Evolutionary conservation across 2,113 vertebrate genomes (phyloP).

Genomic region (Pampusana beccarii): DNA sequence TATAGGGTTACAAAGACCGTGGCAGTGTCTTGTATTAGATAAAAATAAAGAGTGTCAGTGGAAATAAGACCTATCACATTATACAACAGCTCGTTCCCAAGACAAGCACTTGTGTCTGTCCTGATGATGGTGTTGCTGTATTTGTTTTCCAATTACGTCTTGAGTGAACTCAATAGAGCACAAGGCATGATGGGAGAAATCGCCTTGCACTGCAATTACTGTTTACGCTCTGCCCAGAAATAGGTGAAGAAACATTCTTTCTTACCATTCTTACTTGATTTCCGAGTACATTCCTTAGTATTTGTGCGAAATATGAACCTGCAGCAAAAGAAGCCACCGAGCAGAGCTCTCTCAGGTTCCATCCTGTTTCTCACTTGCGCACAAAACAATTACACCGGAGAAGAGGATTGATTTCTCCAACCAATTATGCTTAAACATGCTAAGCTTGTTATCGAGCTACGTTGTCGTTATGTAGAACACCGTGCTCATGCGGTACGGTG

Average conservation of each 20-base stretch:
- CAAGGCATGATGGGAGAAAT: slow-evolving; percentile 64
- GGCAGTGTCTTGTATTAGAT: slow-evolving; percentile 41
- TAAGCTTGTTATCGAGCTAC: slow-evolving; percentile 21
- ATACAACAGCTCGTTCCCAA: slow-evolving; percentile 48
- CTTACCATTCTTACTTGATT: neutral
- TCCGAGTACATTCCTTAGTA: neutral
- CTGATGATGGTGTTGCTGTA: slow-evolving; percentile 67
- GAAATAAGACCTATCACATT: slow-evolving; percentile 70
- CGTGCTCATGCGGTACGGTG: neutral
- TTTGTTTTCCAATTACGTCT: slow-evolving; percentile 76
- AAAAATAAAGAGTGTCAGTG: slow-evolving; percentile 65
- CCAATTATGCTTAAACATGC: slow-evolving; percentile 49
- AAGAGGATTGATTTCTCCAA: slow-evolving; percentile 47
- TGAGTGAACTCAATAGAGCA: slow-evolving; percentile 71
- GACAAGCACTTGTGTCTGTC: slow-evolving; percentile 65
- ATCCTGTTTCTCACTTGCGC: neutral
- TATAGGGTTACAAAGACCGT: neutral
- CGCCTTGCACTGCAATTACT: slow-evolving; percentile 62
- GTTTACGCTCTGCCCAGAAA: slow-evolving; percentile 45
- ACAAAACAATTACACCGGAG: neutral
- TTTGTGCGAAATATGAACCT: neutral
- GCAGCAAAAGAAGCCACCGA: neutral
- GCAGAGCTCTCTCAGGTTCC: neutral
- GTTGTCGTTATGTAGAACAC: neutral
- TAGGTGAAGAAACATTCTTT: slow-evolving; percentile 17